phyloP scores from a whole-genome alignment of 2,888 invertebrate species.

The Agonopterix alstromeriana region DNA sequence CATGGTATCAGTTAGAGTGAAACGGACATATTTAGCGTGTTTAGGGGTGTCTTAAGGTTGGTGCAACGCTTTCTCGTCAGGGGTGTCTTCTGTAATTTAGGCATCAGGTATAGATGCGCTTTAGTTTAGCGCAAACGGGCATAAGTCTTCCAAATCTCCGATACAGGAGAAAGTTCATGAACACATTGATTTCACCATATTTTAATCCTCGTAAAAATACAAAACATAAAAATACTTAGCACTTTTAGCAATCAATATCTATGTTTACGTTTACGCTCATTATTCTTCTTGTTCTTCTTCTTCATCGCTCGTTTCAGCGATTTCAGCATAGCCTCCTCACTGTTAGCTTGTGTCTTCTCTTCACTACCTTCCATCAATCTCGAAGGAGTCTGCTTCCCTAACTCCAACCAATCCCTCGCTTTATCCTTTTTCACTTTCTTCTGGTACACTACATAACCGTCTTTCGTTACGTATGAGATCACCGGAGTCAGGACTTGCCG shows the following conservation, averaged over 20 bases:
- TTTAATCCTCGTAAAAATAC: neutral
- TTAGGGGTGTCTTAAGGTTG: too few species aligned
- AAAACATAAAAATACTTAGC: neutral
- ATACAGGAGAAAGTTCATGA: neutral
- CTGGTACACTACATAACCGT: slow-evolving; percentile 57
- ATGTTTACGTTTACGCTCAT: neutral
- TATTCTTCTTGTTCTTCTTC: neutral
- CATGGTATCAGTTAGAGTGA: too few species aligned
- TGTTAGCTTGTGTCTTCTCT: neutral
- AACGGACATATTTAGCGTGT: too few species aligned
- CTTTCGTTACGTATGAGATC: slow-evolving; percentile 58
- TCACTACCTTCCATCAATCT: neutral
- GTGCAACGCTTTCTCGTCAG: too few species aligned
- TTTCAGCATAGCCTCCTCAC: neutral
- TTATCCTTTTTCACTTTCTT: slow-evolving; percentile 56
- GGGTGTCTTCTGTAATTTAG: too few species aligned
- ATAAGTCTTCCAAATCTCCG: too few species aligned
- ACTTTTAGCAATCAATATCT: neutral
- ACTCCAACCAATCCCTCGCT: slow-evolving; percentile 52
- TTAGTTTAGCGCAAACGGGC: too few species aligned
- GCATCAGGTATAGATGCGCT: too few species aligned
- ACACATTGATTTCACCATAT: neutral
- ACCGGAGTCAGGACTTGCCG: slow-evolving; percentile 54
- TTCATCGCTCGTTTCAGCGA: neutral
- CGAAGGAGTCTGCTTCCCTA: neutral